A percentile compares a stretch with the other conserved stretches of the same genome.
These are phyloP conservation scores for Phortica magna DNA, from an alignment of 2,888 invertebrate genomes.

Conservation along the genomic window DNA sequence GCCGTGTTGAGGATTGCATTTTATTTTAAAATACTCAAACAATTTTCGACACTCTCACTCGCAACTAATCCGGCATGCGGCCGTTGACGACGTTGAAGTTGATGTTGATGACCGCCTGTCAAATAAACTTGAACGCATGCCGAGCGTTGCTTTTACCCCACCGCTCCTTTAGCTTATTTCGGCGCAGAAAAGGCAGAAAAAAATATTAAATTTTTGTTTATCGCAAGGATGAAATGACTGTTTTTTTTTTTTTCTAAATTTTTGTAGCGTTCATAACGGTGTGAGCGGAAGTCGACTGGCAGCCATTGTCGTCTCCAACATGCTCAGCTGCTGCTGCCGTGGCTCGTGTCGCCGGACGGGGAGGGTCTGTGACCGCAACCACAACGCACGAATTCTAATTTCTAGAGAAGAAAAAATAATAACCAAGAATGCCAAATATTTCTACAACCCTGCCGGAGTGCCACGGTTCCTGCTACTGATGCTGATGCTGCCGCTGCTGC, in stretches of 20 bases:
- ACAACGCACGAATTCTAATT: conserved; percentile 61
- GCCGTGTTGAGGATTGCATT: conserved; percentile 27
- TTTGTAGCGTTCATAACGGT: conserved; percentile 33
- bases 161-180: background rate
- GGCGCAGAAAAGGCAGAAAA: conserved; percentile 54
- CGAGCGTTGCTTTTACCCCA: conserved; percentile 30
- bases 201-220: conserved; percentile 63
- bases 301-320: conserved; percentile 56
- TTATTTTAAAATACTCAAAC: background rate
- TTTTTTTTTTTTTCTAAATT: conserved; percentile 24
- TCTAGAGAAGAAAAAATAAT: conserved; percentile 47
- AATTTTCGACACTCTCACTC: no score
- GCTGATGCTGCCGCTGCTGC: background rate
- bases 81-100: background rate
- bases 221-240: conserved; percentile 35
- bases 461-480: background rate
- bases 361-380: conserved; percentile 36
- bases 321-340: conserved; percentile 25
- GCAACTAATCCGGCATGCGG: no score
- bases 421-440: conserved; percentile 65
- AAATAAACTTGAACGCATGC: conserved; percentile 61
- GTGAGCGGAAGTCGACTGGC: conserved; percentile 50
- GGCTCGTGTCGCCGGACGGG: background rate
- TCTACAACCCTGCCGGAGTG: conserved; percentile 42
- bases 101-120: conserved; percentile 52